These are phyloP conservation scores for Telmatochromis brichardi DNA, from an alignment of 2,113 vertebrate species.

Conservation along the genomic window DNA sequence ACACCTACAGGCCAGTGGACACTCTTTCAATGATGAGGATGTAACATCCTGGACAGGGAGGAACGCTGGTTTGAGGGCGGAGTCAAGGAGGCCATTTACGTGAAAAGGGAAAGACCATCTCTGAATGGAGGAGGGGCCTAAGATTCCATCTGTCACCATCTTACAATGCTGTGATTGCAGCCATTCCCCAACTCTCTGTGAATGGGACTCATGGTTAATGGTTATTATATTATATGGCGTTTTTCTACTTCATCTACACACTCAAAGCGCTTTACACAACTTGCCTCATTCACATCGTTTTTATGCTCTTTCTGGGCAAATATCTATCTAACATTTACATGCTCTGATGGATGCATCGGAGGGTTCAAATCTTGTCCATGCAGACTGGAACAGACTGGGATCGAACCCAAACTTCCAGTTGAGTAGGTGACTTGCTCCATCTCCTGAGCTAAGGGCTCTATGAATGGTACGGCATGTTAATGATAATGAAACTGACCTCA, in stretches of 20 bases:
- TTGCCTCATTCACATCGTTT: not conserved
- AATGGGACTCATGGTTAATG: not conserved
- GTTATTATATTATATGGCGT: not conserved
- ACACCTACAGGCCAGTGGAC: not conserved
- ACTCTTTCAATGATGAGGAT: rapidly evolving
- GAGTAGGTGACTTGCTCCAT: not conserved
- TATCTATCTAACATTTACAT: not conserved
- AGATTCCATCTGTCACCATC: rapidly evolving
- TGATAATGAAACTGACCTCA: not conserved
- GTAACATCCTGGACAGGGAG: not conserved
- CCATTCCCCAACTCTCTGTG: not conserved
- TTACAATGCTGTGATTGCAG: not conserved
- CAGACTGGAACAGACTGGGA: not conserved
- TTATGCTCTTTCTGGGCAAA: not conserved
- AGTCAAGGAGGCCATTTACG: not conserved
- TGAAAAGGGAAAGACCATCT: not conserved
- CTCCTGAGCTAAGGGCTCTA: not conserved
- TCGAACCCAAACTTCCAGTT: not conserved
- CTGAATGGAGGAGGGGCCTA: not conserved
- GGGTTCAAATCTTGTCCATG: not conserved
- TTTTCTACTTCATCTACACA: not conserved
- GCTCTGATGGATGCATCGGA: not conserved
- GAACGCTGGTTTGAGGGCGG: not conserved
- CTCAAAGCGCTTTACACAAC: not conserved
- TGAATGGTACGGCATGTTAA: not conserved